Conservation (phyloP, 1,140 invertebrate species). For the Theocolax elegans region DNA sequence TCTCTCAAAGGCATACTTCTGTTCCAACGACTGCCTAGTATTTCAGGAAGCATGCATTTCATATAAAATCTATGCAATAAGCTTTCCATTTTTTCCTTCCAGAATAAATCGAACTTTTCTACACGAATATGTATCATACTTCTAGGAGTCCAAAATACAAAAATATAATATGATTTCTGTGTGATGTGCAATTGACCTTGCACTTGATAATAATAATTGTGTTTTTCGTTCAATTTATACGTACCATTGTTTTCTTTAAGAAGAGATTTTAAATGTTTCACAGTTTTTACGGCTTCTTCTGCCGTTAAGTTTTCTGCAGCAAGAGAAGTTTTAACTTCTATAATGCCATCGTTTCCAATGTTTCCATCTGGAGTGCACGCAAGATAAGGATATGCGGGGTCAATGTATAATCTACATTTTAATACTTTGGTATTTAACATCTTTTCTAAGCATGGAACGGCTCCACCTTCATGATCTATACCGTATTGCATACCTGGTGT, state of each 20-base stretch:
- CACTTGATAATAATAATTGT: conserved; percentile 40
- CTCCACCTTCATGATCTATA: neutral
- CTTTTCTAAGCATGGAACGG: neutral
- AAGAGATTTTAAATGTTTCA: neutral
- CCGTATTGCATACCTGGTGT: neutral
- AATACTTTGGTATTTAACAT: neutral
- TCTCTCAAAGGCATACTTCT: too few relatives aligned
- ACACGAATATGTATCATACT: too few relatives aligned
- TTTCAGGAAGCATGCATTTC: too few relatives aligned
- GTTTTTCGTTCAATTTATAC: too few relatives aligned
- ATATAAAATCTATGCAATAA: conserved; percentile 36
- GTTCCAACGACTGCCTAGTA: too few relatives aligned
- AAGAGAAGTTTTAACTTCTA: too few relatives aligned
- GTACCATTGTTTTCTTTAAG: neutral
- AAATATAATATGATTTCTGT: conserved; percentile 54
- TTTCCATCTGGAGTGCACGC: neutral
- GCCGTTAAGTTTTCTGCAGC: neutral
- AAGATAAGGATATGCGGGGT: neutral
- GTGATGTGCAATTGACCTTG: conserved; percentile 60
- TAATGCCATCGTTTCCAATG: conserved; percentile 20
- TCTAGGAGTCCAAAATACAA: conserved; percentile 58
- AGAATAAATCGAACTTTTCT: conserved; percentile 45
- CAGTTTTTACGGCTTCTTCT: neutral
- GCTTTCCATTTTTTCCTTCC: conserved; percentile 43
- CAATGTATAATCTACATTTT: neutral